A percentile compares a stretch with the other conserved stretches of the same genome.
phyloP scores from a whole-genome alignment of 2,888 invertebrate genomes.

The Plusia festucae region DNA sequence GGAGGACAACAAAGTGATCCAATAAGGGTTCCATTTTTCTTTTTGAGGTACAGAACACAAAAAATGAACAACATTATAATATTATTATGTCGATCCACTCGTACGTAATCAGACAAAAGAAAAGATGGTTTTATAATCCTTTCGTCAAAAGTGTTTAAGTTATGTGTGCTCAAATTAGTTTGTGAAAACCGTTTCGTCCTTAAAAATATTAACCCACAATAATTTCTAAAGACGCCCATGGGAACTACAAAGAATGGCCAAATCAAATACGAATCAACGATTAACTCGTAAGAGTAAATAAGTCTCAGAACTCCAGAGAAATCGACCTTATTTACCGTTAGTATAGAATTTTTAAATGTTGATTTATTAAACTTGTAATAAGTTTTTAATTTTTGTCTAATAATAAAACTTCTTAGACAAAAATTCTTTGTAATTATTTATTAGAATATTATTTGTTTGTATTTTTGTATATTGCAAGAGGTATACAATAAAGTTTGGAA shows the following conservation, averaged over 20 bases:
- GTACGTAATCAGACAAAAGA: too few species aligned
- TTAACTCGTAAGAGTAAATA: conserved; percentile 6
- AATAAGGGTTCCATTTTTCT: too few species aligned
- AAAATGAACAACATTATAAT: too few species aligned
- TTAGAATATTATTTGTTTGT: neutral
- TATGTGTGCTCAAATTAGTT: too few species aligned
- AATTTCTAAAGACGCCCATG: neutral
- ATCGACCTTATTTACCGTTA: conserved; percentile 16
- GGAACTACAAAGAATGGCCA: neutral
- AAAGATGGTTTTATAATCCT: too few species aligned
- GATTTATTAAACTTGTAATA: conserved; percentile 20
- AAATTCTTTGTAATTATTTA: neutral
- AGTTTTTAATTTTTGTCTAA: conserved; percentile 10
- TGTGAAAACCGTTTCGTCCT: neutral
- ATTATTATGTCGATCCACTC: too few species aligned
- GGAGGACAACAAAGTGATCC: too few species aligned
- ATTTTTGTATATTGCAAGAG: neutral
- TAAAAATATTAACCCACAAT: neutral
- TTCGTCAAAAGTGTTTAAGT: too few species aligned
- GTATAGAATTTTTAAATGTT: conserved; percentile 21
- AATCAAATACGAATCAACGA: neutral
- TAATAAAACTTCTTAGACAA: neutral
- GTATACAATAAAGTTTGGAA: too few species aligned
- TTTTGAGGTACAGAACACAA: too few species aligned
- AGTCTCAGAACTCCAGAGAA: conserved; percentile 7